Percentiles rank a stretch among this genome's conserved stretches.
Evolutionary conservation across 2,888 invertebrate genomes (phyloP).

Genomic region (Caenorhabditis sp.): DNA sequence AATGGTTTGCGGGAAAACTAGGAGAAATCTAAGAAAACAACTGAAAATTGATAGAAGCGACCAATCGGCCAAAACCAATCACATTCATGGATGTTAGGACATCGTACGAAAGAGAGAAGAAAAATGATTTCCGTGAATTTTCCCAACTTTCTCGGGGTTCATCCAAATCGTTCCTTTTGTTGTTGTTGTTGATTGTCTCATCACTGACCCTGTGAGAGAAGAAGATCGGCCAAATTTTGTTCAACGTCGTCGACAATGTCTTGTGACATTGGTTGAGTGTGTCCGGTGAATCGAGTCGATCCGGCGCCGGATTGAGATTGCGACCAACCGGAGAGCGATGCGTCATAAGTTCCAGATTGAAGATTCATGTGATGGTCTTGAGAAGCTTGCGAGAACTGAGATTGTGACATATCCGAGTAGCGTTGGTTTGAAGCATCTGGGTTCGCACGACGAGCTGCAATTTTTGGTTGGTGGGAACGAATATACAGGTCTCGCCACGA

Average conservation of each 20-base stretch:
- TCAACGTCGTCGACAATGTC: slow-evolving; percentile 52
- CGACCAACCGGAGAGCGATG: slow-evolving; percentile 34
- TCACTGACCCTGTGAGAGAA: slow-evolving; percentile 47
- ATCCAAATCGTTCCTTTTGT: background rate
- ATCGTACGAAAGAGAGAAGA: too few species aligned
- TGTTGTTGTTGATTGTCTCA: background rate
- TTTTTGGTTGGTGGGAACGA: background rate
- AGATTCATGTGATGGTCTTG: slow-evolving; percentile 14
- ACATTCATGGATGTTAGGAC: too few species aligned
- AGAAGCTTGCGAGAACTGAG: slow-evolving; percentile 24
- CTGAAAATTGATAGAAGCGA: too few species aligned
- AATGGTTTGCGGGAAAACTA: background rate
- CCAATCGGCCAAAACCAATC: too few species aligned
- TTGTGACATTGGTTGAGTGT: slow-evolving; percentile 33
- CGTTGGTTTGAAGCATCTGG: slow-evolving; percentile 22
- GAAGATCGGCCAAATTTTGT: slow-evolving; percentile 48
- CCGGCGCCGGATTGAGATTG: slow-evolving; percentile 25
- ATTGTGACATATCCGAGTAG: slow-evolving; percentile 14
- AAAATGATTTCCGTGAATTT: background rate
- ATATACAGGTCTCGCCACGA: too few species aligned
- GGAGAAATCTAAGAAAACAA: background rate
- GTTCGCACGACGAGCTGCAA: slow-evolving; percentile 18
- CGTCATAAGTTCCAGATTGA: background rate
- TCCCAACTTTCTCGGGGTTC: background rate
- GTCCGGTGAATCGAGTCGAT: slow-evolving; percentile 3